A percentile compares a stretch with the other conserved stretches of the same genome.
Evolutionary conservation across 2,888 invertebrate species (phyloP).

Genomic region (Dryadula phaetusa): DNA sequence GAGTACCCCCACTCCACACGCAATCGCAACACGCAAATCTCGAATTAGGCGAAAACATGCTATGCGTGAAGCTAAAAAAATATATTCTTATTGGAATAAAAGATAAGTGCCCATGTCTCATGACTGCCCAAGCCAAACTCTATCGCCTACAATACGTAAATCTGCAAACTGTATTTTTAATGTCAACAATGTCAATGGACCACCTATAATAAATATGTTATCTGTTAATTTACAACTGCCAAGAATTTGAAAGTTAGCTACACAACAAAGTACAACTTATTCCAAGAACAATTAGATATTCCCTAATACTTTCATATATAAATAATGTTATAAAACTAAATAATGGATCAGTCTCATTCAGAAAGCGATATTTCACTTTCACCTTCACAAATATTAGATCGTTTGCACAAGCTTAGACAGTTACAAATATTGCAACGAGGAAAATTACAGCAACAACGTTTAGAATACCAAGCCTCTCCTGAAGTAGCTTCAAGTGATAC

Average conservation of each 20-base stretch:
- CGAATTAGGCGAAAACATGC: no score
- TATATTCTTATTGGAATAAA: no score
- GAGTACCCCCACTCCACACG: no score
- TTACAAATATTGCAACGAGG: constrained; percentile 74
- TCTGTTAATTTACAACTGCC: constrained; percentile 9
- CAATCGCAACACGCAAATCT: no score
- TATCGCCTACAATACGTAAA: no score
- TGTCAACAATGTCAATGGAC: no score
- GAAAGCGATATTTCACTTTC: constrained; percentile 74
- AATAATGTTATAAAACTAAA: constrained; percentile 8
- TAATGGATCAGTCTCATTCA: constrained; percentile 71
- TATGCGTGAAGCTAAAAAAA: no score
- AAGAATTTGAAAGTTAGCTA: neutral
- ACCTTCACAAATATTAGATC: constrained; percentile 73
- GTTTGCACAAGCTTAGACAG: constrained; percentile 71
- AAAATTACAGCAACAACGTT: constrained; percentile 74
- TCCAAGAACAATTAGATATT: neutral
- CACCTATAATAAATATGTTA: neutral
- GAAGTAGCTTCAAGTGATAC: constrained; percentile 68
- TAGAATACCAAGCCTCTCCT: constrained; percentile 65
- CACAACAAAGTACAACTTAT: constrained; percentile 10
- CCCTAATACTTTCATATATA: neutral
- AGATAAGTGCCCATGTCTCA: no score
- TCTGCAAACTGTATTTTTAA: no score
- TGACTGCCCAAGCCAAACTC: no score